Percentiles rank a stretch among this genome's conserved stretches.
phyloP scores from a whole-genome alignment of 2,888 invertebrate genomes.

The Zaprionus bogoriensis region DNA sequence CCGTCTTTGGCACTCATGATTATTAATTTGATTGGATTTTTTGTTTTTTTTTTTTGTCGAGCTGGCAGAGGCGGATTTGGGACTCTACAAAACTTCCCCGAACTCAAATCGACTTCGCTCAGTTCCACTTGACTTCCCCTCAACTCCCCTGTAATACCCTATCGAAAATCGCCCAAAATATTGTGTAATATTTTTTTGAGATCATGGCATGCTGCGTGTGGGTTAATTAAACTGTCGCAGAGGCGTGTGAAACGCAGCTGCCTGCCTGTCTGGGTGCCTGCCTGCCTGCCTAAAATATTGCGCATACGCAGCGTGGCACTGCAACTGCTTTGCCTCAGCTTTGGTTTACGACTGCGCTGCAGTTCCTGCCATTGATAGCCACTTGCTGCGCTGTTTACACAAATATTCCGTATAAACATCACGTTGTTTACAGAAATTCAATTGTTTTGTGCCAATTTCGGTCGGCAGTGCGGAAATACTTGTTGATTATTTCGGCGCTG shows the following conservation, averaged over 20 bases:
- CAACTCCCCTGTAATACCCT: too few species aligned
- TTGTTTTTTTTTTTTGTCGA: not conserved
- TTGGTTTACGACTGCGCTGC: slow-evolving; percentile 8
- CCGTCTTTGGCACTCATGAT: slow-evolving; percentile 14
- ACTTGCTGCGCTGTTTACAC: slow-evolving; percentile 61
- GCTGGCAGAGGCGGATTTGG: slow-evolving; percentile 45
- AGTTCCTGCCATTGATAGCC: slow-evolving; percentile 27
- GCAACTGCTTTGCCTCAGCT: slow-evolving; percentile 28
- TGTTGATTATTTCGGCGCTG: slow-evolving; percentile 21
- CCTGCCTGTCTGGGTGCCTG: slow-evolving; percentile 56
- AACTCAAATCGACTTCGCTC: too few species aligned
- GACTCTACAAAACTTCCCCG: too few species aligned
- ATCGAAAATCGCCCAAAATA: too few species aligned
- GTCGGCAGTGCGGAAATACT: slow-evolving; percentile 61
- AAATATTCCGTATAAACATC: slow-evolving; percentile 24
- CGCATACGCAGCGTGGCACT: slow-evolving; percentile 53
- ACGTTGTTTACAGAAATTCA: slow-evolving; percentile 51
- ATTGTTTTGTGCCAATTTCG: slow-evolving; percentile 14
- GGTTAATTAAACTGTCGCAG: slow-evolving; percentile 24
- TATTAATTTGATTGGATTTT: slow-evolving; percentile 16
- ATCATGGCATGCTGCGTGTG: slow-evolving; percentile 1
- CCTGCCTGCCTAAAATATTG: slow-evolving; percentile 29
- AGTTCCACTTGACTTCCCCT: too few species aligned
- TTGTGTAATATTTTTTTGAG: slow-evolving; percentile 39
- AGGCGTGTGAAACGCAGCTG: slow-evolving; percentile 26